Evolutionary conservation across 2,888 invertebrate genomes (phyloP), one percentile per base, ranked within the genome.

Genomic region (Drosophila niveifrons): DNA sequence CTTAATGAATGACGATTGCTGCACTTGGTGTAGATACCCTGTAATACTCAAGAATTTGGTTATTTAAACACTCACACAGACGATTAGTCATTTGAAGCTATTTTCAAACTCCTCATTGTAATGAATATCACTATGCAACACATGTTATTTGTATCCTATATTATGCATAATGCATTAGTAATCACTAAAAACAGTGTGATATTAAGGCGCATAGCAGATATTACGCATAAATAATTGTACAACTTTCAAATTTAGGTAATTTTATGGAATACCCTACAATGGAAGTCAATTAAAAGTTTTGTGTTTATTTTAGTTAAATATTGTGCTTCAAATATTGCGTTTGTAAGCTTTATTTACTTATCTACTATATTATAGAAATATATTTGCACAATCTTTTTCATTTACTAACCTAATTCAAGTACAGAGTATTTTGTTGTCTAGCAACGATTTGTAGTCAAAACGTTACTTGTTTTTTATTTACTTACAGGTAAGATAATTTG

Each of bases 1-100:
- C 59, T 75, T 75, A 70, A 80, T 80, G 59, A 83, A 75, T 88
- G 75, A 88, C 74, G 69, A 79, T 64, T 39, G 66, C 68, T 59
- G 51, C 28, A 52, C 13, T 48, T 46, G 31, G 8, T 13, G 3
- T 34, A 18, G 6, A 63, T 64, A 53, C 69, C 61, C 64, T 67
- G 46, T 50, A 58, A 58, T 39, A 23, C 36, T 36, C n/a, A 0
- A 2, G 2, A 15, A 50, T 29, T 55, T 18, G 6, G 8, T 31
- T 29, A 17, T 31, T 44, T 29, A 9, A 43, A 31, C 43, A 43
- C 9, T 17, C 29, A n/a, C 51, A 41, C 18, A 10, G 3, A 9
- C 11, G 39, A 59, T 31, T 31, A 36, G 18, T 44, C n/a, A 31
- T 18, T 2, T 6, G 6, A 9, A 9, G 31, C 9, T 18, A 18